Evolutionary conservation across 1,140 invertebrate genomes (phyloP).

Genomic region (Tyrophagus putrescentiae): DNA sequence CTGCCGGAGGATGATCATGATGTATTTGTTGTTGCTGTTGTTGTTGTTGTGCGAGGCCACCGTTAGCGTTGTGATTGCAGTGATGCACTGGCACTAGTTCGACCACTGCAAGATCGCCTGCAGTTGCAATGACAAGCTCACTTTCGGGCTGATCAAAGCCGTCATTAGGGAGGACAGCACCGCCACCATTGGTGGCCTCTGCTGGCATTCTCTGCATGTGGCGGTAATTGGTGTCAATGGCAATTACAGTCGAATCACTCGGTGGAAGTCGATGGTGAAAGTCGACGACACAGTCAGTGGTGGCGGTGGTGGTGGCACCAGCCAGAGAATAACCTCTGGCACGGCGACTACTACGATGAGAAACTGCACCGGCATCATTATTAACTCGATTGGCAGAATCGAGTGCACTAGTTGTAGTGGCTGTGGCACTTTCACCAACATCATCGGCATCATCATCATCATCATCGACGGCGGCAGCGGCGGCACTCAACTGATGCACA

Average conservation of each 20-base stretch:
- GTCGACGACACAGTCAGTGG: no score
- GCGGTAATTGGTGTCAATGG: slow-evolving; percentile 6
- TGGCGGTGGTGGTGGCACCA: no score
- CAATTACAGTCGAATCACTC: slow-evolving; percentile 4
- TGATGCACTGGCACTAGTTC: neutral
- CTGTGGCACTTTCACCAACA: no score
- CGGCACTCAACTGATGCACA: neutral
- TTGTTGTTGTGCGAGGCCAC: neutral
- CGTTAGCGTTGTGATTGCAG: neutral
- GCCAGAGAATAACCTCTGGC: no score
- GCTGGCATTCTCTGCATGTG: neutral
- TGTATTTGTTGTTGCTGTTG: neutral
- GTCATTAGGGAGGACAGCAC: neutral
- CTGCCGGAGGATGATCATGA: no score
- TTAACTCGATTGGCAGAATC: neutral
- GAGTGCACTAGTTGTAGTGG: no score
- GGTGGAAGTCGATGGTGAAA: neutral
- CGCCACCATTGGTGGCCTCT: neutral
- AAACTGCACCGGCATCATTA: neutral
- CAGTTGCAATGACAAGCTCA: neutral
- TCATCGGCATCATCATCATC: neutral
- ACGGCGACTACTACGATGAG: no score
- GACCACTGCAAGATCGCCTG: neutral
- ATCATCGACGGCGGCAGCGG: neutral
- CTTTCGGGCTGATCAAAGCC: no score